Evolutionary conservation across 2,113 vertebrate genomes (phyloP), one percentile per base, ranked within the genome.

Genomic region (Catagonus wagneri): DNA sequence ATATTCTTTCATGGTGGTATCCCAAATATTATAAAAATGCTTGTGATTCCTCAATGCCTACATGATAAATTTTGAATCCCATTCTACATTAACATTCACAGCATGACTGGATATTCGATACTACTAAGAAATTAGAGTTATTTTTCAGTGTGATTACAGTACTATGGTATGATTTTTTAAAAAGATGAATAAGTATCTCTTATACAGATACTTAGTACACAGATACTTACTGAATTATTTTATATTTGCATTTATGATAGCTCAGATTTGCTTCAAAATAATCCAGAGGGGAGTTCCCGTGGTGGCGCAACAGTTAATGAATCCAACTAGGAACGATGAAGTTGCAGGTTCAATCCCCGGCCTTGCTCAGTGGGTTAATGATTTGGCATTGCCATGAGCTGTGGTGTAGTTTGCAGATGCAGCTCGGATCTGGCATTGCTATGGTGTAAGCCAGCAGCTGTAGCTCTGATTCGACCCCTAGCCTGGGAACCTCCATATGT

Each of bases 211-310:
- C 44, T 44, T 44, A 44, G 44, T 44, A 44, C 44, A 44, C 44
- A 89, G 10, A 74, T 25, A 32, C 22, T 92, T 32, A 72, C 17
- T 84, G 20, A 68, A 60, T 68, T 94, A 56, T 56, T 86, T 44
- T 44, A 32, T 23, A 76, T 34, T 50, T 85, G 2, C 32, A 50
- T 17, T 66, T 34, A 88, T 44, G 16, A 68, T 87, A 60, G 12
- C 36, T 91, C 34, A 54, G 36, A 79, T 39, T 80, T 85, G 7
- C 52, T 89, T 93, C 52, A 90, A n/a, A 85, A 89, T 79, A 39
- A 79, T 60, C 1, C 27, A 34, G 36, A 20, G n/a, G n/a, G n/a
- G n/a, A n/a, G n/a, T n/a, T n/a, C n/a, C n/a, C n/a, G n/a, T n/a
- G n/a, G n/a, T n/a, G n/a, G n/a, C n/a, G n/a, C n/a, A n/a, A n/a